These are phyloP conservation scores for Chaunax sp. DNA, from an alignment of 2,797 vertebrate genomes.

Conservation along the genomic window DNA sequence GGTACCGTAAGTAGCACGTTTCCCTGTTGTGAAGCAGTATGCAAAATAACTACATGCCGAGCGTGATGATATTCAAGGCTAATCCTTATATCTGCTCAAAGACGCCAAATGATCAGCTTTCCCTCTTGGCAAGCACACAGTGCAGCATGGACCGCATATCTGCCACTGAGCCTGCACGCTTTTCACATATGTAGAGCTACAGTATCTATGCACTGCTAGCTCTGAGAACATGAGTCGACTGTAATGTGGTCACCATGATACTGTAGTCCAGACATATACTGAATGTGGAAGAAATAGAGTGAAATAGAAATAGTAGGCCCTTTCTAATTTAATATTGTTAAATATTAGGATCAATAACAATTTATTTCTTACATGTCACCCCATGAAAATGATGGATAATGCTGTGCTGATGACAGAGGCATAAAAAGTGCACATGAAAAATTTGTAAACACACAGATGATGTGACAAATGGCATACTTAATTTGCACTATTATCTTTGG, in stretches of 20 bases:
- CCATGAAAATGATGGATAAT: not conserved
- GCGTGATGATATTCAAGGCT: slow-evolving; percentile 67
- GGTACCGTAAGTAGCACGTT: slow-evolving; percentile 47
- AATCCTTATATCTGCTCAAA: slow-evolving; percentile 78
- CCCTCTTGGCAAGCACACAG: slow-evolving; percentile 60
- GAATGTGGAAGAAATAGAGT: not conserved
- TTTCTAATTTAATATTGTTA: not conserved
- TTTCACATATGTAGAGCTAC: slow-evolving; percentile 30
- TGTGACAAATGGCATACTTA: not conserved
- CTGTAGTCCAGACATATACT: slow-evolving; percentile 17
- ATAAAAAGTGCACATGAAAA: not conserved
- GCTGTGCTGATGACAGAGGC: not conserved
- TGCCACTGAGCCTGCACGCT: slow-evolving; percentile 45
- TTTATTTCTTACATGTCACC: not conserved
- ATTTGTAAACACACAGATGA: not conserved
- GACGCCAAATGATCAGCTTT: slow-evolving; percentile 69
- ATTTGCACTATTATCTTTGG: not conserved
- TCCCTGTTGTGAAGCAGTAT: slow-evolving; percentile 63
- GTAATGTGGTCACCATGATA: slow-evolving; percentile 21
- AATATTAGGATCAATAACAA: slow-evolving; percentile 1
- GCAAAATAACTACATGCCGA: slow-evolving; percentile 65
- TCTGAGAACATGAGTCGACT: slow-evolving; percentile 47
- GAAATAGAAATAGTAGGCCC: not conserved
- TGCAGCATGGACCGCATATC: slow-evolving; percentile 52
- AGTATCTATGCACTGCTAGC: slow-evolving; percentile 15